Base-by-base conservation (phyloP, 2,797 vertebrate genomes). In the Fringilla coelebs region DNA sequence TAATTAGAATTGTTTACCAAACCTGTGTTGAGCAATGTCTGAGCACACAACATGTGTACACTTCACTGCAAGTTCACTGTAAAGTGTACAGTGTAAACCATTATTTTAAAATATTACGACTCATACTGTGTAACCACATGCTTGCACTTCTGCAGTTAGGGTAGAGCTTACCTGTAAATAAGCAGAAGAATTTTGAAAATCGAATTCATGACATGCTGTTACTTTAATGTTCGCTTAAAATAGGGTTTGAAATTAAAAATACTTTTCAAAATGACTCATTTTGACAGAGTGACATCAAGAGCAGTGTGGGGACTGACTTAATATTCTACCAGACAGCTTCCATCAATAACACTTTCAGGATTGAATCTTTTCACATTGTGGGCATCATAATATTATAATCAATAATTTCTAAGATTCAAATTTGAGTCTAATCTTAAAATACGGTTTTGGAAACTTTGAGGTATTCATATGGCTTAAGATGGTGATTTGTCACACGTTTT, bases 1-100 rank as follows among this genome's bases (percentile, higher is more conserved):
- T 94, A 84, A 72, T 80, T 83, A 75, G 51, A 73, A 34, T 84
- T 91, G 88, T 95, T 94, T 93, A 93, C 60, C 40, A 86, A 73
- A 75, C 22, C 45, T 1, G 0, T 55, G 72, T 92, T 96, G 73
- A 60, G 91, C 89, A 90, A 82, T 34, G 10, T 62, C 85, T 91
- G 80, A 93, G 83, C 62, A 91, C 57, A 83, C 72, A 92, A 38
- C 24, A 15, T 71, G 54, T 80, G 89, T 88, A 75, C 62, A 31
- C 83, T 92, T 80, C 4, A 26, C 45, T 82, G 57, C 57, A 77
- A 77, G 68, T 77, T 85, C 45, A 41, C 38, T 80, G 21, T 48
- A 38, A 84, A 61, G 61, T 67, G 58, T 86, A 45, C 52, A 40
- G 26, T 41, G 40, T 51, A 87, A 86, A 78, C 55, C 40, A 34